phyloP scores from a whole-genome alignment of 1,140 invertebrate species.

The Hyphantria cunea region DNA sequence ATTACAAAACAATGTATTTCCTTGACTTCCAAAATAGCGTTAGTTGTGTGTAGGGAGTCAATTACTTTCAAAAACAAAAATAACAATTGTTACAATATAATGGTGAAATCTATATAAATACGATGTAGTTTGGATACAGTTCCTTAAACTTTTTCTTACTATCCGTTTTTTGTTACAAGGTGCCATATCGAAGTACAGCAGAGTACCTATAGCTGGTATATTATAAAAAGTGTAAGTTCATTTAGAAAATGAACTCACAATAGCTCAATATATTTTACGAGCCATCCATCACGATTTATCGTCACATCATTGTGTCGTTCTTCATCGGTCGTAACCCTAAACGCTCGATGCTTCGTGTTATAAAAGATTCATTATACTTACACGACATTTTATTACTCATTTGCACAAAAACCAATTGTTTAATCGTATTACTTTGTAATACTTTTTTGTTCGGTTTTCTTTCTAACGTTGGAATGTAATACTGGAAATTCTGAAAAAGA shows the following conservation, averaged over 20 bases:
- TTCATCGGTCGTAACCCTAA: constrained; percentile 35
- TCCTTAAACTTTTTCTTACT: too few species aligned
- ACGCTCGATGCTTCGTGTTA: constrained; percentile 18
- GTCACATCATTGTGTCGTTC: constrained; percentile 27
- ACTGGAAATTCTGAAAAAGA: too few species aligned
- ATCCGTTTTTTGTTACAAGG: too few species aligned
- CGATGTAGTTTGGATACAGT: too few species aligned
- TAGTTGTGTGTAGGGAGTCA: too few species aligned
- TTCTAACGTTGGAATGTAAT: too few species aligned
- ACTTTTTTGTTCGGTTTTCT: neutral
- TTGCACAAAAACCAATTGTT: constrained; percentile 1
- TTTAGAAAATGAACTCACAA: constrained; percentile 41
- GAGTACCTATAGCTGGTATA: neutral
- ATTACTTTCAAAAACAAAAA: too few species aligned
- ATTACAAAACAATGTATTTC: too few species aligned
- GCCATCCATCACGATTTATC: constrained; percentile 41
- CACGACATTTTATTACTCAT: constrained; percentile 23
- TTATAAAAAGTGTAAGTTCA: constrained; percentile 31
- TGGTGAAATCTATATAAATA: too few species aligned
- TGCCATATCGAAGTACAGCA: too few species aligned
- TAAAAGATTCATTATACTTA: constrained; percentile 26
- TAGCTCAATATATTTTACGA: constrained; percentile 40
- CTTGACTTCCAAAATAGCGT: too few species aligned
- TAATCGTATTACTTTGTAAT: neutral
- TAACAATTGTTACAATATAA: too few species aligned